Base-by-base conservation (phyloP, 2,888 invertebrate genomes). In the Drosophila kanekoi region DNA sequence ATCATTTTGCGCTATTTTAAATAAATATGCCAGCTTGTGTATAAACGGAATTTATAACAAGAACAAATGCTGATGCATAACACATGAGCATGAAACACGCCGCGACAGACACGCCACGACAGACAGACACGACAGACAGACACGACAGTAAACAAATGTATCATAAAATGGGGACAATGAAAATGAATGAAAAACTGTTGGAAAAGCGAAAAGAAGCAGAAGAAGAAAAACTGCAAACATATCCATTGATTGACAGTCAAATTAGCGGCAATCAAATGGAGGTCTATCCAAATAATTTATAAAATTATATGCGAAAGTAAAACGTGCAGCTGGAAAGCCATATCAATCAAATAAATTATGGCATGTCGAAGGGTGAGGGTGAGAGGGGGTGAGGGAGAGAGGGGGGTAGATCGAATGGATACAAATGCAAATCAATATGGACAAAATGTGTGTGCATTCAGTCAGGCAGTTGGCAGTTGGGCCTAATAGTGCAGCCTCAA, bases 301-400 rank as follows among this genome's bases (percentile, higher is more conserved):
- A 80, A 40, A 85, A 78, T 75, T 69, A 67, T 71, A 63, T 58
- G 51, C 53, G 72, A 69, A 65, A 61, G 38, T 8, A 38, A 44
- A 48, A 49, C 66, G 48, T 45, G 47, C 51, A 65, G 44, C 66
- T 71, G 58, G 66, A 81, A 69, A 69, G 87, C 66, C 79, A 83
- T 77, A 83, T 83, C 83, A 86, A 87, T 83, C 84, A 83, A 77
- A 81, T 72, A 72, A 87, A 81, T 81, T 68, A 81, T 83, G 82
- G 61, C 59, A 71, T 28, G 53, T 3, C n/a, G 3, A 4, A 6
- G n/a, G 5, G n/a, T n/a, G n/a, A 9, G 10, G 18, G 35, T 23
- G 10, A 32, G 10, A 44, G 16, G 28, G 8, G n/a, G n/a, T n/a
- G n/a, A 13, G 18, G 37, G 40, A 23, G 45, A 11, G 20, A 11